Conservation (phyloP, 2,888 invertebrate species). For the Lasioglossum zephyrum region DNA sequence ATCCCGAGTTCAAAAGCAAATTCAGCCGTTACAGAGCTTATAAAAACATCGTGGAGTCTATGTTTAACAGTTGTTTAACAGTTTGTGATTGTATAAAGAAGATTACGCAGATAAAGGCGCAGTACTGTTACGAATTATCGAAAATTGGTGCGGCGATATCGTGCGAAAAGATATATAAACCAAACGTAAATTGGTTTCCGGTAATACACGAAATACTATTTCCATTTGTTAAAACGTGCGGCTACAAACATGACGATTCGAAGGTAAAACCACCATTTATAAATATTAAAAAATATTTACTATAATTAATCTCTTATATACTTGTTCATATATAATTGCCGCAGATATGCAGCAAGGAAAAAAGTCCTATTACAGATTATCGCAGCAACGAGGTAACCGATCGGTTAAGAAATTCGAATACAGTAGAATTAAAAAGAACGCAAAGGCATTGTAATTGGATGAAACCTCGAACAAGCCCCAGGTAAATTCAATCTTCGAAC, state of each 20-base stretch:
- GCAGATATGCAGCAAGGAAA: slow-evolving; percentile 9
- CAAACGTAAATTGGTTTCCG: slow-evolving; percentile 57
- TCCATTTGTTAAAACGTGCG: slow-evolving; percentile 36
- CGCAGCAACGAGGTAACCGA: not conserved
- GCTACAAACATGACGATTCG: slow-evolving; percentile 19
- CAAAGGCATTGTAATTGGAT: slow-evolving; percentile 20
- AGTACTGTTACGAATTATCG: slow-evolving; percentile 62
- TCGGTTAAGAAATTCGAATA: not conserved
- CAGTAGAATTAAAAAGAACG: not conserved
- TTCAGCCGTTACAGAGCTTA: slow-evolving; percentile 66
- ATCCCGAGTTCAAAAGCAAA: slow-evolving; percentile 66
- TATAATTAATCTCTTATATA: not conserved
- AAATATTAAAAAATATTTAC: not conserved
- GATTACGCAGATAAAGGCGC: slow-evolving; percentile 48
- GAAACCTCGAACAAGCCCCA: slow-evolving; percentile 2
- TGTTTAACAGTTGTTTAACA: slow-evolving; percentile 66
- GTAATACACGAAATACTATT: slow-evolving; percentile 57
- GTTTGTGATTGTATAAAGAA: slow-evolving; percentile 67
- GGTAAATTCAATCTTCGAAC: slow-evolving; percentile 16
- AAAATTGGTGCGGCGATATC: slow-evolving; percentile 63
- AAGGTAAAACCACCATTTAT: slow-evolving; percentile 44
- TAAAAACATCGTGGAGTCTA: slow-evolving; percentile 63
- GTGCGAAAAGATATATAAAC: slow-evolving; percentile 59
- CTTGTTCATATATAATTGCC: not conserved
- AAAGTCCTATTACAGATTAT: not conserved